These are phyloP conservation scores for Lateolabrax maculatus DNA, from an alignment of 2,797 vertebrate species.

Conservation along the genomic window DNA sequence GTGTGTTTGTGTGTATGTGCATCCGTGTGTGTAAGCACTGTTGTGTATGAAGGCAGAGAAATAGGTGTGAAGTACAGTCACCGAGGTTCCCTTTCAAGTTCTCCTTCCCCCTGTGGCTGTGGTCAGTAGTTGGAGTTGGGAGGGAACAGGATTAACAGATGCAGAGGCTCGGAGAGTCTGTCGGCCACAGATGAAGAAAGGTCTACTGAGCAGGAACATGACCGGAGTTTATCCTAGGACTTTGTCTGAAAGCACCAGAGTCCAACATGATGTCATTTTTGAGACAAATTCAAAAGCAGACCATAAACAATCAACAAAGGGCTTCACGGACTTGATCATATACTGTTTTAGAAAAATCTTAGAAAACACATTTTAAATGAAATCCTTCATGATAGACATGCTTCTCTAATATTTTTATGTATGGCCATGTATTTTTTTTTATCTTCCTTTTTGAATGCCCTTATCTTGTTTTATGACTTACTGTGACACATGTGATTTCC, in stretches of 20 bases:
- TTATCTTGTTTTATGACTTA: not conserved
- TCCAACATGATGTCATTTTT: slow-evolving; percentile 5
- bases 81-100: slow-evolving; percentile 76
- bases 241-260: not conserved
- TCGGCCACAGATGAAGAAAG: slow-evolving; percentile 51
- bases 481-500: not conserved
- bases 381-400: not conserved
- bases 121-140: slow-evolving; percentile 51
- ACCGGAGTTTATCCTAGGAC: slow-evolving; percentile 41
- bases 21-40: slow-evolving; percentile 47
- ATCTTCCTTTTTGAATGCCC: not conserved
- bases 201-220: slow-evolving; percentile 11
- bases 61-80: slow-evolving; percentile 83
- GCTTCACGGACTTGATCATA: not conserved
- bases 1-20: slow-evolving; percentile 28
- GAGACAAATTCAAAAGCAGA: not conserved
- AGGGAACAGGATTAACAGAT: slow-evolving; percentile 65
- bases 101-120: slow-evolving; percentile 28
- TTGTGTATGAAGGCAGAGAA: slow-evolving; percentile 68
- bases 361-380: not conserved
- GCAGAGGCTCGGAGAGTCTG: slow-evolving; percentile 29
- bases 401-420: not conserved
- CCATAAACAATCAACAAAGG: not conserved
- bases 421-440: not conserved
- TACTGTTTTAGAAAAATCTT: not conserved